phyloP scores from a whole-genome alignment of 2,888 invertebrate species.

The Dexiosoma caninum region DNA sequence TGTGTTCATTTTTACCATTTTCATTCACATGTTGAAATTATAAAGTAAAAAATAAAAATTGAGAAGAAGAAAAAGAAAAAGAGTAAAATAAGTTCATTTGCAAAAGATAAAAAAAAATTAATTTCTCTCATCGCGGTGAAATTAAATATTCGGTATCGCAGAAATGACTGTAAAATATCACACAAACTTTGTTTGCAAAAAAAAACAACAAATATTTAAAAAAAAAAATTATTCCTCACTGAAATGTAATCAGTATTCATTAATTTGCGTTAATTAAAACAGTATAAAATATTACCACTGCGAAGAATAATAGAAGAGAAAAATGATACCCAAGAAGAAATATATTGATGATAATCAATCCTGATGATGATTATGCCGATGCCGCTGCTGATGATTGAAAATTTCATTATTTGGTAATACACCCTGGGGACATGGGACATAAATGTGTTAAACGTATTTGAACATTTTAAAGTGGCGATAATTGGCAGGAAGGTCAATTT shows the following conservation, averaged over 20 bases:
- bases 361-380: too few species aligned
- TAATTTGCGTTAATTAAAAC: slow-evolving; percentile 53
- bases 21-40: slow-evolving; percentile 19
- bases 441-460: not conserved
- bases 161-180: not conserved
- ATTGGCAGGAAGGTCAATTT: not conserved
- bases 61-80: not conserved
- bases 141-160: slow-evolving; percentile 5
- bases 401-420: not conserved
- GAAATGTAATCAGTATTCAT: slow-evolving; percentile 52
- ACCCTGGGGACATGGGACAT: not conserved
- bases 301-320: not conserved
- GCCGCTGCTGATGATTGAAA: not conserved
- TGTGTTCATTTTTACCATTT: slow-evolving; percentile 8
- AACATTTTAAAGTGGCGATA: not conserved
- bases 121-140: slow-evolving; percentile 9
- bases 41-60: not conserved
- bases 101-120: slow-evolving; percentile 30
- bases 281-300: not conserved
- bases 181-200: not conserved
- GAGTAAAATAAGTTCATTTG: not conserved
- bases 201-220: not conserved
- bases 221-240: slow-evolving; percentile 39
- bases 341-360: too few species aligned
- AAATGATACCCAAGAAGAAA: too few species aligned